phyloP scores from a whole-genome alignment of 2,113 vertebrate species.

The Piprites chloris region DNA sequence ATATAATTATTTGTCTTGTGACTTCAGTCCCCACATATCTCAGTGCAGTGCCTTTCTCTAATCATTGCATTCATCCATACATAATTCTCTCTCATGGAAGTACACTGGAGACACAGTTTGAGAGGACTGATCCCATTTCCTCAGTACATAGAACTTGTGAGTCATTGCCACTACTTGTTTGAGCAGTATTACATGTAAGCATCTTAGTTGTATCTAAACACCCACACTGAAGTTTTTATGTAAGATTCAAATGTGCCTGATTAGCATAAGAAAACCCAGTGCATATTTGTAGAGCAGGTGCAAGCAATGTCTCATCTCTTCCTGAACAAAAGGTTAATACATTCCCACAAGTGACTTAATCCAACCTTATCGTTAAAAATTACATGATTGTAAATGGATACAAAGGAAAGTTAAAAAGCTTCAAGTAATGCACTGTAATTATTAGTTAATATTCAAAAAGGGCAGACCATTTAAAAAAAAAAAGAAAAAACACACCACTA shows the following conservation, averaged over 20 bases:
- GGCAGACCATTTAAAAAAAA: not conserved
- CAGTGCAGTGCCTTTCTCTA: not conserved
- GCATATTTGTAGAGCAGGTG: conserved; percentile 38
- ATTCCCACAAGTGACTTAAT: conserved; percentile 37
- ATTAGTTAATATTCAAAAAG: not conserved
- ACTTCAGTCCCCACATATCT: not conserved
- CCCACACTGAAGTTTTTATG: conserved; percentile 45
- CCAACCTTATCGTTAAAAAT: not conserved
- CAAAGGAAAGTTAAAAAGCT: not conserved
- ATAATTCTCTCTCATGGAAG: not conserved
- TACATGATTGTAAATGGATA: not conserved
- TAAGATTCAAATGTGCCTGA: conserved; percentile 49
- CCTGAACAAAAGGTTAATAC: conserved; percentile 55
- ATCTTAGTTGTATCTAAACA: conserved; percentile 43
- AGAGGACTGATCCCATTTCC: conserved; percentile 6
- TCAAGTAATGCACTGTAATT: not conserved
- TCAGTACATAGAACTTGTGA: conserved; percentile 2
- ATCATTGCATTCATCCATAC: not conserved
- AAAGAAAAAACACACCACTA: not conserved
- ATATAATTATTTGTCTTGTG: not conserved
- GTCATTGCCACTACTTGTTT: conserved; percentile 29
- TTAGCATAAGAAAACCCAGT: conserved; percentile 57
- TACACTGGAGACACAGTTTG: not conserved
- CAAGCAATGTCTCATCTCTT: conserved; percentile 49
- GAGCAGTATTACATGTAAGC: conserved; percentile 38